Evolutionary conservation across 1,140 invertebrate genomes (phyloP).

Genomic region (Elymnias hypermnestra): DNA sequence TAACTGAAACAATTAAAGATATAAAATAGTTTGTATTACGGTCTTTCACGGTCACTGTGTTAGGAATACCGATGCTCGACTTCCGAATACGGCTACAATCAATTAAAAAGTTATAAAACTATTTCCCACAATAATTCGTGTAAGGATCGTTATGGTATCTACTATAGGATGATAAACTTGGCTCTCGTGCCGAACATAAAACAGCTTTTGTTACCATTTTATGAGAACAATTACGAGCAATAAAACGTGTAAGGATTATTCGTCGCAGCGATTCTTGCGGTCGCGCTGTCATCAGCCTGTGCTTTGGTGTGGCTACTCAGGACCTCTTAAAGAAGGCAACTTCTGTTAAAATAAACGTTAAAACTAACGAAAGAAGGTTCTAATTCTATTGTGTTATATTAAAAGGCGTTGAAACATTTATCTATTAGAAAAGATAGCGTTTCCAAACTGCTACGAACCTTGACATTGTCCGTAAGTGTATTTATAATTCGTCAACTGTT

Average conservation of each 20-base stretch:
- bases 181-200: constrained; percentile 68
- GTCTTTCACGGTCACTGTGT: too few species aligned
- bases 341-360: constrained; percentile 19
- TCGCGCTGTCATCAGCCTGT: constrained; percentile 51
- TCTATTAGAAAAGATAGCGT: constrained; percentile 18
- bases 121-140: constrained; percentile 55
- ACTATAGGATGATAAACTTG: constrained; percentile 65
- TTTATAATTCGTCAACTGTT: constrained; percentile 53
- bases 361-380: neutral
- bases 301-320: constrained; percentile 36
- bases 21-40: too few species aligned
- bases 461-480: constrained; percentile 52
- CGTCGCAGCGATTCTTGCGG: constrained; percentile 64
- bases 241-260: constrained; percentile 71
- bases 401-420: constrained; percentile 25
- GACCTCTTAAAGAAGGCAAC: constrained; percentile 4
- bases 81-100: constrained; percentile 25
- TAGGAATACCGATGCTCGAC: too few species aligned
- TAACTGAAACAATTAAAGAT: too few species aligned
- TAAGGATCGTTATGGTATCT: constrained; percentile 42
- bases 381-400: constrained; percentile 1
- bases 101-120: constrained; percentile 66
- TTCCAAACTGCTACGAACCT: constrained; percentile 36
- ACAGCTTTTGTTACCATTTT: constrained; percentile 73
- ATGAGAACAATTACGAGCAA: constrained; percentile 73